These are phyloP conservation scores for Penaeus japonicus DNA, from an alignment of 1,140 invertebrate species.

Conservation along the genomic window DNA sequence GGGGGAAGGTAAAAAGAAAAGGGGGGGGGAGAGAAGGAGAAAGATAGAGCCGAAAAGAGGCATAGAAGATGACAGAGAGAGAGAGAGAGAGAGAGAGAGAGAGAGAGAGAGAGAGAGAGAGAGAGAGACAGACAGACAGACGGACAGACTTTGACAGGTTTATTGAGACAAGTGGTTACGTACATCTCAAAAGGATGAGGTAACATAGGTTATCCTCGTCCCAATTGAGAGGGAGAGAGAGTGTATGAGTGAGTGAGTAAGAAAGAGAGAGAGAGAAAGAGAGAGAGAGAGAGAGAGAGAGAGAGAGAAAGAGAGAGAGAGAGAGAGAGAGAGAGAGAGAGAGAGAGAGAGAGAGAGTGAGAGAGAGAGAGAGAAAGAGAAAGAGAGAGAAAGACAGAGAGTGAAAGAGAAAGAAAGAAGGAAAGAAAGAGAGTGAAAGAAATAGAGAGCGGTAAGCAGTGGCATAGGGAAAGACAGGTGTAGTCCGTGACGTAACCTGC, in stretches of 20 bases:
- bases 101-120: no score
- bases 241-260: neutral
- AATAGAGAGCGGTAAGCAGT: neutral
- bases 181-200: no score
- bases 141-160: no score
- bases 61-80: no score
- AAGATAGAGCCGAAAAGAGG: no score
- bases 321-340: neutral
- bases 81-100: no score
- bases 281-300: no score
- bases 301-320: no score
- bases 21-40: no score
- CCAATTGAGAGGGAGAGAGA: neutral
- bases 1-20: no score
- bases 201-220: neutral
- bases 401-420: neutral
- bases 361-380: neutral
- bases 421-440: neutral
- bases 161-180: no score
- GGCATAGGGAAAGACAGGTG: neutral
- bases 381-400: neutral
- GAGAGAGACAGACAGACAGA: no score
- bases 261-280: neutral
- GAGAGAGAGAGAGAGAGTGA: neutral
- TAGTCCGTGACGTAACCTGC: neutral